A percentile compares a stretch with the other conserved stretches of the same genome.
phyloP scores from a whole-genome alignment of 2,888 invertebrate genomes.

The Cetonia aurata region DNA sequence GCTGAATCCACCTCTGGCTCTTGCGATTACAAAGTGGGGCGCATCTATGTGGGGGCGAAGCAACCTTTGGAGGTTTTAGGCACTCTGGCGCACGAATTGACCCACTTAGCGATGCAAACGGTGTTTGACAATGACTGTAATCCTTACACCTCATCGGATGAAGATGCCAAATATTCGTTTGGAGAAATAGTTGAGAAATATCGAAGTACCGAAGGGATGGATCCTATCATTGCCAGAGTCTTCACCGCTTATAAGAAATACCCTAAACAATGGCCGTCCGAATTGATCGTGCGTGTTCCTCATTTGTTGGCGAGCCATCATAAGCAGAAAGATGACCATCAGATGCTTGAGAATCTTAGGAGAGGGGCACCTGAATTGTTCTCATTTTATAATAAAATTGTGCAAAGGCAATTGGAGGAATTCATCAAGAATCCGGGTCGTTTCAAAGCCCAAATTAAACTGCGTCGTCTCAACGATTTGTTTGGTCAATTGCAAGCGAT shows the following conservation, averaged over 20 bases:
- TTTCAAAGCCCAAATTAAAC: background rate
- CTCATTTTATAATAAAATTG: background rate
- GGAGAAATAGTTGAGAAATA: slow-evolving; percentile 2
- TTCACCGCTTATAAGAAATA: slow-evolving; percentile 1
- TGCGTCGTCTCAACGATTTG: slow-evolving; percentile 10
- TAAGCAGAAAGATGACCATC: background rate
- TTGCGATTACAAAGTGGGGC: slow-evolving; percentile 7
- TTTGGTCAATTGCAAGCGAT: background rate
- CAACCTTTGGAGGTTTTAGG: background rate
- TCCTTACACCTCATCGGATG: background rate
- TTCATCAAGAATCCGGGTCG: background rate
- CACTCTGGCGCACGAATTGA: slow-evolving; percentile 12
- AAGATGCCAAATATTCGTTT: background rate
- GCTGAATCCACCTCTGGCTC: slow-evolving; percentile 2
- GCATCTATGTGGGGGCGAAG: slow-evolving; percentile 1
- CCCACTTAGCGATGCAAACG: slow-evolving; percentile 10
- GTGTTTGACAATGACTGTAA: slow-evolving; percentile 9
- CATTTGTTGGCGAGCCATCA: slow-evolving; percentile 4
- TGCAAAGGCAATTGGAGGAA: background rate
- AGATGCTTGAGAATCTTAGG: background rate
- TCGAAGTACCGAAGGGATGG: background rate
- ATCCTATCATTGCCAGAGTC: background rate
- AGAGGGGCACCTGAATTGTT: background rate
- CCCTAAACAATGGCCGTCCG: slow-evolving; percentile 1
- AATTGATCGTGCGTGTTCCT: slow-evolving; percentile 12